Evolutionary conservation across 2,797 vertebrate species (phyloP).

Genomic region (Chelon labrosus): DNA sequence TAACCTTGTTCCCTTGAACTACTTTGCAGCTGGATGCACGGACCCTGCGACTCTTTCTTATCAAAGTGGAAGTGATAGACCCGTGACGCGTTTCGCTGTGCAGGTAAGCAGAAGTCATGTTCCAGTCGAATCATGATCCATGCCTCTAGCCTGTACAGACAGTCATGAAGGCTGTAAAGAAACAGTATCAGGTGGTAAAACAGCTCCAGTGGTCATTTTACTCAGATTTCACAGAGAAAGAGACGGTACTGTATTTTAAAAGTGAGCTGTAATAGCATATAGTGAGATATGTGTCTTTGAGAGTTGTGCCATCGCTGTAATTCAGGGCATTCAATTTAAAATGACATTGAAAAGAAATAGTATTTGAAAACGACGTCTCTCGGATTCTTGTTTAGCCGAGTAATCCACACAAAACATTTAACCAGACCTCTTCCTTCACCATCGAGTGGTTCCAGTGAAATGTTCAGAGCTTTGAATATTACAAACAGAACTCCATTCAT

Average conservation of each 20-base stretch:
- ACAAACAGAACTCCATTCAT: background rate
- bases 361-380: background rate
- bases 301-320: background rate
- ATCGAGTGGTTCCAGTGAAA: background rate
- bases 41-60: conserved; percentile 14
- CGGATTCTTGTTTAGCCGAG: background rate
- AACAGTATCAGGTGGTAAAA: background rate
- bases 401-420: background rate
- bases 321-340: background rate
- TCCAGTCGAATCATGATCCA: background rate
- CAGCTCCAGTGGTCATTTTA: background rate
- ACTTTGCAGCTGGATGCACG: conserved; percentile 47
- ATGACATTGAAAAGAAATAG: conserved; percentile 1
- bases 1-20: background rate
- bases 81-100: conserved; percentile 37
- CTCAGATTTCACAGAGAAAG: background rate
- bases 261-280: background rate
- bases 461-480: background rate
- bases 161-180: background rate
- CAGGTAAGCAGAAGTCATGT: conserved; percentile 41
- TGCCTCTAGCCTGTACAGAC: background rate
- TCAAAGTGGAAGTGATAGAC: conserved; percentile 27
- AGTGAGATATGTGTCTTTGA: background rate
- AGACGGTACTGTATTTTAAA: background rate
- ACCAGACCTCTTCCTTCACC: background rate